phyloP scores from a whole-genome alignment of 2,888 invertebrate genomes.

The Bibio marci region DNA sequence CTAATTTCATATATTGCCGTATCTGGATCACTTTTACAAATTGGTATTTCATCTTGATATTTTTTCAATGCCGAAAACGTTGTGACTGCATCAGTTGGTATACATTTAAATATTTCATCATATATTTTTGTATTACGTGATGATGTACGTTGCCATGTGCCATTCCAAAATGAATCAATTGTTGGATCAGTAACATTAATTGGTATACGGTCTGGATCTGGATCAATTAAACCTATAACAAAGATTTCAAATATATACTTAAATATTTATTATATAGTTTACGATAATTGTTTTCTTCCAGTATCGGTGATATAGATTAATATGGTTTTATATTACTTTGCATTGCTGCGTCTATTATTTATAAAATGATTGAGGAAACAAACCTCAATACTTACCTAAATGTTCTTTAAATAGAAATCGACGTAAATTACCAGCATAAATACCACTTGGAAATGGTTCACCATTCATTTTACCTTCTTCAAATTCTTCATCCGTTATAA shows the following conservation, averaged over 20 bases:
- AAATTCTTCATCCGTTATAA: conserved; percentile 72
- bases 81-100: conserved; percentile 70
- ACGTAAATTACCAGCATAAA: conserved; percentile 70
- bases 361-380: conserved; percentile 13
- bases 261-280: conserved; percentile 27
- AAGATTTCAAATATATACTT: not conserved
- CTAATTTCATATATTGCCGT: conserved; percentile 54
- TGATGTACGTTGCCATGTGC: conserved; percentile 69
- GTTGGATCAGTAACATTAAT: conserved; percentile 65
- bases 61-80: conserved; percentile 60
- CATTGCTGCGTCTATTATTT: too few relatives aligned
- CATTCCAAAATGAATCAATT: conserved; percentile 63
- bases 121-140: conserved; percentile 71
- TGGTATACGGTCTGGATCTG: conserved; percentile 25
- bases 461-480: conserved; percentile 72
- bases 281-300: too few relatives aligned
- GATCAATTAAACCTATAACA: conserved; percentile 30
- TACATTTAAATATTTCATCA: conserved; percentile 82
- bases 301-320: too few relatives aligned
- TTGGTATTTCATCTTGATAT: conserved; percentile 53
- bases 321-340: too few relatives aligned
- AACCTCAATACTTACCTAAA: conserved; percentile 44
- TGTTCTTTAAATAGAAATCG: conserved; percentile 83
- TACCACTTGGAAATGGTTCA: conserved; percentile 61
- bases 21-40: conserved; percentile 56